phyloP scores from a whole-genome alignment of 1,140 invertebrate species.

The Leptoteleia sp. region DNA sequence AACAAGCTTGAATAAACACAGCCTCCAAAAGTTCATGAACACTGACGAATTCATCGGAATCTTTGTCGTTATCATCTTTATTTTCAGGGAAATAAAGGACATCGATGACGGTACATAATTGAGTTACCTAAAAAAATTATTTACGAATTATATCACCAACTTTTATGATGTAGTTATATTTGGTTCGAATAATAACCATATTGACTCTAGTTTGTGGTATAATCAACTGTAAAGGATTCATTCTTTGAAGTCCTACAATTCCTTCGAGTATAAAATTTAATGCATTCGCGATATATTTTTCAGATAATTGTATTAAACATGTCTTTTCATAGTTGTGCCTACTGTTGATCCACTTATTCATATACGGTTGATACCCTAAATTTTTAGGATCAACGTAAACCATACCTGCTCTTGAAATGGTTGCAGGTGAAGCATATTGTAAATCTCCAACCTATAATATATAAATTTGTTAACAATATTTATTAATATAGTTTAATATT shows the following conservation, averaged over 20 bases:
- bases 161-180: no score
- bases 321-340: conserved; percentile 81
- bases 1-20: conserved; percentile 84
- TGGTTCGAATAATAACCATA: conserved; percentile 82
- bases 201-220: conserved; percentile 92
- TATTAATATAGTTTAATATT: not conserved
- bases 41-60: conserved; percentile 33
- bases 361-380: conserved; percentile 91
- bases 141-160: no score
- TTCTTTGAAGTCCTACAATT: conserved; percentile 86
- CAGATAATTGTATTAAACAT: conserved; percentile 84
- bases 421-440: conserved; percentile 94
- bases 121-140: conserved; percentile 84
- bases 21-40: conserved; percentile 74
- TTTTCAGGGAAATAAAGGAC: conserved; percentile 78
- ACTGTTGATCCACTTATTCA: conserved; percentile 86
- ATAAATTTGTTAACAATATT: not conserved
- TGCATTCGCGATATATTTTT: conserved; percentile 87
- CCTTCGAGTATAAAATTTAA: conserved; percentile 90
- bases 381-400: conserved; percentile 96
- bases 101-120: conserved; percentile 91
- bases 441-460: conserved; percentile 88
- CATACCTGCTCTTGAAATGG: conserved; percentile 95
- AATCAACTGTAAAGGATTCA: conserved; percentile 88
- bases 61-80: conserved; percentile 64